Percentiles rank a stretch among this genome's conserved stretches.
These are phyloP conservation scores for Pseudorasbora parva DNA, from an alignment of 2,113 vertebrate genomes.

Conservation along the genomic window DNA sequence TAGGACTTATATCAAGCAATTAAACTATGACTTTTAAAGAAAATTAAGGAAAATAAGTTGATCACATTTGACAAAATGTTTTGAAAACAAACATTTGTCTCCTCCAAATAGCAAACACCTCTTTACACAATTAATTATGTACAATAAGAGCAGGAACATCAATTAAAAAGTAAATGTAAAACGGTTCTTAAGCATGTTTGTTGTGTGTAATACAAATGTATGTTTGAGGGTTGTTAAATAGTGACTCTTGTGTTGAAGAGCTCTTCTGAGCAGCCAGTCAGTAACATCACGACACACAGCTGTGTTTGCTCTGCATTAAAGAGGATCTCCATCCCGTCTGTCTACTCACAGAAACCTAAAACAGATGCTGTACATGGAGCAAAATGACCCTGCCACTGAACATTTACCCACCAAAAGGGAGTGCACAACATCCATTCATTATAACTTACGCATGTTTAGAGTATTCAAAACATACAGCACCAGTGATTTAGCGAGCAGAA, in stretches of 20 bases:
- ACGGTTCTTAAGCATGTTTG: neutral
- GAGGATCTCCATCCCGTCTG: conserved; percentile 38
- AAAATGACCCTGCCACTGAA: neutral
- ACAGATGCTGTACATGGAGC: conserved; percentile 3
- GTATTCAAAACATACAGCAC: neutral
- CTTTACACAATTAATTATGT: neutral
- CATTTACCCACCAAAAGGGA: neutral
- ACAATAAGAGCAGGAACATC: neutral
- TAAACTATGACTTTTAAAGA: neutral
- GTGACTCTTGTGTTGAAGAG: neutral
- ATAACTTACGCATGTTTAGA: neutral
- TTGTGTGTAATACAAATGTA: neutral
- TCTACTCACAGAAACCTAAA: conserved; percentile 11
- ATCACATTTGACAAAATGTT: neutral
- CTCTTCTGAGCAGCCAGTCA: neutral
- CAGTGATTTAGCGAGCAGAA: neutral
- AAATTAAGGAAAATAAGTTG: no score
- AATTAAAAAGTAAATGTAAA: neutral
- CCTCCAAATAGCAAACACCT: neutral
- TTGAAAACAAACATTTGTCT: neutral
- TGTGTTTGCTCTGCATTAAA: conserved; percentile 46
- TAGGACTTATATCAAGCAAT: neutral
- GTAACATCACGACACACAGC: conserved; percentile 34
- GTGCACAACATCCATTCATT: neutral
- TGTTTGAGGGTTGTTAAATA: neutral